Percentiles rank a stretch among this genome's conserved stretches.
Conservation (phyloP, 2,113 vertebrate species). For the Okapia johnstoni region DNA sequence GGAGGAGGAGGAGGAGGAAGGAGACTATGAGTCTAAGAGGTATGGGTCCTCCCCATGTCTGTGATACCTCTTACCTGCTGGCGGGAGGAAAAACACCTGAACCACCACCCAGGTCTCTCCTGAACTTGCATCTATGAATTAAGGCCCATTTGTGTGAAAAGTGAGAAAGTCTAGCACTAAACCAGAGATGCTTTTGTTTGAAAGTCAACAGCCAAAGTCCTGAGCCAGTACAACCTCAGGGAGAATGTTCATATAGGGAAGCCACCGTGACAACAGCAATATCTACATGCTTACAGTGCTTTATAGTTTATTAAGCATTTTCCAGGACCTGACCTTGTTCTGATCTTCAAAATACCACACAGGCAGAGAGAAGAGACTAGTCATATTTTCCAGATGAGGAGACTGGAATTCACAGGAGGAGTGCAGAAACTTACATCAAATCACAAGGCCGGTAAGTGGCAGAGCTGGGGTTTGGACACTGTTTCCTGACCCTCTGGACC, state of each 20-base stretch:
- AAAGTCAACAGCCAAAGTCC: neutral
- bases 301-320: neutral
- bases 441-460: neutral
- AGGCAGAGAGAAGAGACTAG: no score
- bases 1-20: neutral
- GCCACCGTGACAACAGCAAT: accelerated
- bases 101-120: neutral
- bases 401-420: neutral
- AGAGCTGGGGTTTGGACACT: neutral
- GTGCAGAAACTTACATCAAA: neutral
- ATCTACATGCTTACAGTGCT: neutral
- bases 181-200: neutral
- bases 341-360: neutral
- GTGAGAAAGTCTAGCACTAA: neutral
- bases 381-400: neutral
- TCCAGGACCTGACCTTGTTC: neutral
- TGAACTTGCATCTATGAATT: neutral
- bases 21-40: neutral
- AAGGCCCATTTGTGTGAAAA: neutral
- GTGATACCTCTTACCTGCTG: neutral
- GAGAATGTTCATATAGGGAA: neutral
- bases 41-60: neutral
- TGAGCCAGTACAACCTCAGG: neutral
- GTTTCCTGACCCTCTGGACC: neutral
- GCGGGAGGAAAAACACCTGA: neutral